Conservation (phyloP, 2,797 vertebrate genomes). For the Spea hammondii region DNA sequence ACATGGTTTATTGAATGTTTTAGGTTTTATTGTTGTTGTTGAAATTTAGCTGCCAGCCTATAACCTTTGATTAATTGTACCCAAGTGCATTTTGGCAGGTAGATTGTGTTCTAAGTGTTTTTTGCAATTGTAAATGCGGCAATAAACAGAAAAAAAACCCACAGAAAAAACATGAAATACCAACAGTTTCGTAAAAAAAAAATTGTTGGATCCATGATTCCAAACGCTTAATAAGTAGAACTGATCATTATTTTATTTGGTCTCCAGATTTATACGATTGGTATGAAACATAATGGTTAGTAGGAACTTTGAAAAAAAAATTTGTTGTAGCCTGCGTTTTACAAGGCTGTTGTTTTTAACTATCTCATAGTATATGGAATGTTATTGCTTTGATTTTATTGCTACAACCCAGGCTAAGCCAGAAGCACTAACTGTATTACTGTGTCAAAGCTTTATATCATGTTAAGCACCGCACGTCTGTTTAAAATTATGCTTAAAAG, state of each 20-base stretch:
- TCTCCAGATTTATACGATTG: slow-evolving; percentile 28
- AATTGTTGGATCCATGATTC: slow-evolving; percentile 5
- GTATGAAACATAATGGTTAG: slow-evolving; percentile 34
- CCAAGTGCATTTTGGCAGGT: slow-evolving; percentile 44
- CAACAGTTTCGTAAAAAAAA: slow-evolving; percentile 35
- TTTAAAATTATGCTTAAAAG: slow-evolving; percentile 21
- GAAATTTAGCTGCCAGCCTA: slow-evolving; percentile 35
- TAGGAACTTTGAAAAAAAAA: slow-evolving; percentile 26
- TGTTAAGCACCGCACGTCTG: slow-evolving; percentile 17
- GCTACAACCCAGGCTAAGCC: slow-evolving; percentile 22
- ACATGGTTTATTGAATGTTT: slow-evolving; percentile 33
- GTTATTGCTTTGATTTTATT: slow-evolving; percentile 48
- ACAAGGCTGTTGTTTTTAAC: slow-evolving; percentile 45
- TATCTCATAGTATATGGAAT: slow-evolving; percentile 32
- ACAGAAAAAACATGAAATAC: slow-evolving; percentile 16
- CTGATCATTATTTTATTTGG: slow-evolving; percentile 18
- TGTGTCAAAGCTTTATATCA: slow-evolving; percentile 43
- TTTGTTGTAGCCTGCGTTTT: slow-evolving; percentile 21
- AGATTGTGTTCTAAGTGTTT: slow-evolving; percentile 44
- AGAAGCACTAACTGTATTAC: slow-evolving; percentile 35
- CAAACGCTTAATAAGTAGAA: slow-evolving; percentile 39
- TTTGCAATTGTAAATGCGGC: slow-evolving; percentile 48
- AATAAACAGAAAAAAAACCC: slow-evolving; percentile 36
- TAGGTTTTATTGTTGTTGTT: slow-evolving; percentile 27
- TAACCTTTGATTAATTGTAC: slow-evolving; percentile 45